Percentiles rank a stretch among this genome's conserved stretches.
Evolutionary conservation across 2,888 invertebrate species (phyloP).

Genomic region (Nomada ruficornis): DNA sequence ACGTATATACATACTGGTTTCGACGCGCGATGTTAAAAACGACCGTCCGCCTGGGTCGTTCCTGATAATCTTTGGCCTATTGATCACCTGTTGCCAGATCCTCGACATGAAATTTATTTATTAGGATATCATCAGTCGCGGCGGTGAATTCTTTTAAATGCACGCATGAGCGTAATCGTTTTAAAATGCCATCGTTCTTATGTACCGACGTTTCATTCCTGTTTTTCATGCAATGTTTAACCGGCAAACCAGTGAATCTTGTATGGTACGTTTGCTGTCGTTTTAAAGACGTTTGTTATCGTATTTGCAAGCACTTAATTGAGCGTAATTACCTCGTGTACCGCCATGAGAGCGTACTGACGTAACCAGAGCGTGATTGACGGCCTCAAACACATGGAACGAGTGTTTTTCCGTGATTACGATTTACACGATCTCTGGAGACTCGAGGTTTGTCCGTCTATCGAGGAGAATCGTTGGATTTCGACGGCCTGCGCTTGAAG

Average conservation of each 20-base stretch:
- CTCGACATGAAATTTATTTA: not conserved
- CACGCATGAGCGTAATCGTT: not conserved
- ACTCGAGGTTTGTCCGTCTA: not conserved
- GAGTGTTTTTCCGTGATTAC: constrained; percentile 52
- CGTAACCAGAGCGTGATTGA: constrained; percentile 72
- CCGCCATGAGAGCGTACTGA: constrained; percentile 55
- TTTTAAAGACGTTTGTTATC: constrained; percentile 56
- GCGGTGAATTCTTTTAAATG: too few relatives aligned
- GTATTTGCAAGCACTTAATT: constrained; percentile 50
- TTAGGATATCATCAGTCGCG: not conserved
- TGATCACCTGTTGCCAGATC: constrained; percentile 22
- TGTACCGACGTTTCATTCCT: not conserved
- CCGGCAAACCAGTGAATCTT: constrained; percentile 25
- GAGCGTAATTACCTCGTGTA: constrained; percentile 60
- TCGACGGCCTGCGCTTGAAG: not conserved
- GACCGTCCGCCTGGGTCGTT: not conserved
- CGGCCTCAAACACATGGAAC: constrained; percentile 57
- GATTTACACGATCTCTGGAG: constrained; percentile 7
- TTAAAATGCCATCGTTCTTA: not conserved
- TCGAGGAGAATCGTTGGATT: not conserved
- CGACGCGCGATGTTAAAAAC: not conserved
- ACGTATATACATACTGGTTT: too few relatives aligned
- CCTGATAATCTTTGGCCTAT: not conserved
- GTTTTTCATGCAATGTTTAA: not conserved
- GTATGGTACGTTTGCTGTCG: constrained; percentile 45